Conservation (phyloP, 2,113 vertebrate genomes). For the Carassius auratus region DNA sequence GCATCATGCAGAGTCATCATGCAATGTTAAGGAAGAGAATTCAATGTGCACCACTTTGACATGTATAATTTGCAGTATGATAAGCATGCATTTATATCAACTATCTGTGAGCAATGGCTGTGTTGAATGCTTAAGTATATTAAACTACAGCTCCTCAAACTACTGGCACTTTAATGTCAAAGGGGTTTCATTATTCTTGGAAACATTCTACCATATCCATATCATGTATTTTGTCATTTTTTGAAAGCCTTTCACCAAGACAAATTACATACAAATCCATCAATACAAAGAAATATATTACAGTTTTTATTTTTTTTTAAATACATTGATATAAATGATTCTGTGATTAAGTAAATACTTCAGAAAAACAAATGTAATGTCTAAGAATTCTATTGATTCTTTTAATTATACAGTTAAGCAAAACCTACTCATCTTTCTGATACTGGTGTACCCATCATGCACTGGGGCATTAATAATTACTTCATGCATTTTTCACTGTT, state of each 20-base stretch:
- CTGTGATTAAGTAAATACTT: no score
- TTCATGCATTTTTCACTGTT: no score
- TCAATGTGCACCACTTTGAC: not conserved
- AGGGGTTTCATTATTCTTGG: not conserved
- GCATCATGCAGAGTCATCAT: no score
- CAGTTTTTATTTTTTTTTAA: no score
- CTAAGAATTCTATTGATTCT: no score
- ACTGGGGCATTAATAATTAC: no score
- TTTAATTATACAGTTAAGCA: no score
- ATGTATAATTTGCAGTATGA: not conserved
- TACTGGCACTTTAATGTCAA: not conserved
- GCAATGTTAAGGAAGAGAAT: no score
- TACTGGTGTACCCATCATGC: no score
- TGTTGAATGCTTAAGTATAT: not conserved
- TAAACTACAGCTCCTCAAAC: not conserved
- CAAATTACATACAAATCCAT: not conserved
- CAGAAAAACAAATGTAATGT: no score
- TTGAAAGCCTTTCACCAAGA: not conserved
- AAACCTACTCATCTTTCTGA: no score
- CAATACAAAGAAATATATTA: not conserved
- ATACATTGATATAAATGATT: no score
- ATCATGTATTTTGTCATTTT: not conserved
- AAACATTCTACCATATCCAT: constrained; percentile 23
- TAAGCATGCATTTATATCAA: not conserved
- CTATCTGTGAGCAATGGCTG: not conserved